Evolutionary conservation across 1,140 invertebrate species (phyloP).

Genomic region (Pogonomyrmex barbatus): DNA sequence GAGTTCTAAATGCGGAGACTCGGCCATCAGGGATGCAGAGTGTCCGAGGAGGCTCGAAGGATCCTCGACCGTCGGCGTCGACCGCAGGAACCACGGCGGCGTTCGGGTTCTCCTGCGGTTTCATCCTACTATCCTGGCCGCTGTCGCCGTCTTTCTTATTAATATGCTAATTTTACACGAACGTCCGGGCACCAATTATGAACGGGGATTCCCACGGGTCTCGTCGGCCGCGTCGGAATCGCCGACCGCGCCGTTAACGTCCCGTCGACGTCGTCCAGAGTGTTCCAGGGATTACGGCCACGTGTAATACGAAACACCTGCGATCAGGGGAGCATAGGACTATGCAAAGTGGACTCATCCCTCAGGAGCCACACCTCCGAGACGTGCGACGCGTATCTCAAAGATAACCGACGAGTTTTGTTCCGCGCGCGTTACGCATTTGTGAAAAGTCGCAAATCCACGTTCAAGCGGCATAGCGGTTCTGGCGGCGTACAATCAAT

Average conservation of each 20-base stretch:
- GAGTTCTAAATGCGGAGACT: conserved; percentile 87
- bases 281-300: conserved; percentile 78
- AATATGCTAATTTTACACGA: conserved; percentile 85
- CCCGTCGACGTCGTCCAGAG: conserved; percentile 64
- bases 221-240: not conserved
- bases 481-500: not conserved
- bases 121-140: conserved; percentile 85
- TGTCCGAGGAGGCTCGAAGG: conserved; percentile 78
- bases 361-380: conserved; percentile 45
- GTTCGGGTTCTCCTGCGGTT: conserved; percentile 78
- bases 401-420: not conserved
- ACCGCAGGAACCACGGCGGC: conserved; percentile 64
- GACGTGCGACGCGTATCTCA: not conserved
- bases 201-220: conserved; percentile 39
- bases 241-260: not conserved
- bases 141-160: conserved; percentile 86
- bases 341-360: conserved; percentile 62
- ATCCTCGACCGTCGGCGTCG: conserved; percentile 75
- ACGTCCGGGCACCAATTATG: conserved; percentile 67
- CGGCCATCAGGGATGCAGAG: conserved; percentile 83
- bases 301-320: conserved; percentile 85
- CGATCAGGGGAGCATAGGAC: conserved; percentile 81
- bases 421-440: not conserved
- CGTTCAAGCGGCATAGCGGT: not conserved
- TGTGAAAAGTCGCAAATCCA: not conserved